Evolutionary conservation across 2,113 vertebrate species (phyloP), one percentile per base, ranked within the genome.

Genomic region (Synchiropus splendidus): DNA sequence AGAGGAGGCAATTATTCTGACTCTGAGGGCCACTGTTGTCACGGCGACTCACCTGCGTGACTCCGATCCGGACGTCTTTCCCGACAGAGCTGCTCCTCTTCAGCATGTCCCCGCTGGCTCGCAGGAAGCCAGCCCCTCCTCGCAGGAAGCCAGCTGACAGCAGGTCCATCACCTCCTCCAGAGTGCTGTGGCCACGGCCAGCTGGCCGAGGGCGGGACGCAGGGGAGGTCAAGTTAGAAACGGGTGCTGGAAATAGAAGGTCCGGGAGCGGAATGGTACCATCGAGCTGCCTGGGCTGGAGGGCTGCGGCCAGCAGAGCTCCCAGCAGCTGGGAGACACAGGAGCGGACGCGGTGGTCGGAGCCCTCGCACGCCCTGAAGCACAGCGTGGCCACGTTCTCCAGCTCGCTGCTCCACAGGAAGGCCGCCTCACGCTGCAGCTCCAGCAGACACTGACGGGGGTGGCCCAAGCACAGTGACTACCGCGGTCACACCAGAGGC

Each of bases 341-440:
- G 58, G 90, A 81, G 32, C 89, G 76, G 12, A 93, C 93, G 45
- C 89, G 87, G 11, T 90, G 89, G 82, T 77, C 90, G 44, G 92
- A 96, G 39, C 91, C 90, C 72, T 96, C 91, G 46, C 95, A 92
- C 15, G 94, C 89, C 44, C 91, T 88, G 83, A 95, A 97, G 80
- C 94, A 97, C 6, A 94, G 63, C 2, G 90, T 89, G 49, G 88
- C 81, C 55, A 95, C 77, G 42, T 90, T 94, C 61, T 97, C 92
- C 58, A 98, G 47, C 56, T 97, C 93, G 34, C 89, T 85, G 67
- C 59, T 90, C 88, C 89, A 93, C 80, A 98, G 83, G 79, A 97
- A 97, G 16, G 75, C 36, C 2, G 92, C 93, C 73, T 97, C 94
- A 34, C 87, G 85, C 67, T 96, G 93, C 65, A 98, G 87, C 82